A percentile compares a stretch with the other conserved stretches of the same genome.
Conservation (phyloP, 2,888 invertebrate genomes). For the Cremastinae sp. region DNA sequence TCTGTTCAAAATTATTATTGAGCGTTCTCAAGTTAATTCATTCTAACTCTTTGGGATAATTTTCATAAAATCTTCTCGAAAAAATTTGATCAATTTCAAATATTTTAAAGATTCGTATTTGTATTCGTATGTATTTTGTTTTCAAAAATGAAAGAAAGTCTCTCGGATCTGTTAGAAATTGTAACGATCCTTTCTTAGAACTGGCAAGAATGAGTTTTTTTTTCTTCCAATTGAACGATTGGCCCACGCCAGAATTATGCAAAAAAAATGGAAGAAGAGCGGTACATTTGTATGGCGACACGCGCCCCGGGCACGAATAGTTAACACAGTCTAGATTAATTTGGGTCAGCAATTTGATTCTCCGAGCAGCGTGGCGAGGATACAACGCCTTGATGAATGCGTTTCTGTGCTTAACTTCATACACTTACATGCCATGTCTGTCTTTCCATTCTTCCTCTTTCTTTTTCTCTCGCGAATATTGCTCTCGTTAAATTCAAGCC, state of each 20-base stretch:
- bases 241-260: conserved; percentile 9
- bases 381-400: conserved; percentile 42
- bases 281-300: conserved; percentile 59
- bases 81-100: too few species aligned
- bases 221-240: too few species aligned
- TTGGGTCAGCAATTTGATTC: conserved; percentile 67
- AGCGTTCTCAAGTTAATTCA: too few species aligned
- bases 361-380: conserved; percentile 57
- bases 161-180: too few species aligned
- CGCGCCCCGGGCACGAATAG: conserved; percentile 63
- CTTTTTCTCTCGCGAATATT: conserved; percentile 17
- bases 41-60: too few species aligned
- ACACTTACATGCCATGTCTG: neutral
- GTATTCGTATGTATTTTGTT: too few species aligned
- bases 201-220: too few species aligned
- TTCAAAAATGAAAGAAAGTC: too few species aligned
- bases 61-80: too few species aligned
- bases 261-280: conserved; percentile 4
- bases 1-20: neutral
- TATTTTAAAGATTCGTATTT: too few species aligned
- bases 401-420: conserved; percentile 18
- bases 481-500: conserved; percentile 4
- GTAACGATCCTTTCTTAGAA: too few species aligned
- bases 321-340: conserved; percentile 66
- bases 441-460: conserved; percentile 18